phyloP scores from a whole-genome alignment of 2,113 vertebrate species.

The Lepus americanus region DNA sequence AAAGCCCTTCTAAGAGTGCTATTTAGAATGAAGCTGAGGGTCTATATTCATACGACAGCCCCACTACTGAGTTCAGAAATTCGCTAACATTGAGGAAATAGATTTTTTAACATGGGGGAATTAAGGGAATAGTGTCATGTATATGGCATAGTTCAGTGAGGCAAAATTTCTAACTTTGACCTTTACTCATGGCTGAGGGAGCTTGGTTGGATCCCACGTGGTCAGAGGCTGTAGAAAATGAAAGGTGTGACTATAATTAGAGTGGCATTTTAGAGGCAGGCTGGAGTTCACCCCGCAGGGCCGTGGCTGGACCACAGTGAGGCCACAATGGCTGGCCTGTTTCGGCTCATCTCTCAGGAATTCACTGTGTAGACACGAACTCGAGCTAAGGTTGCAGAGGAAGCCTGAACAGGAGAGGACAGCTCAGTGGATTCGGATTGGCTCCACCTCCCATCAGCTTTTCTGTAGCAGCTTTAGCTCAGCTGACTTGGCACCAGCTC shows the following conservation, averaged over 20 bases:
- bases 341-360: background rate
- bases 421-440: background rate
- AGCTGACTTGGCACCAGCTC: background rate
- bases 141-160: too few species aligned
- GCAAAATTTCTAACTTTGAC: too few species aligned
- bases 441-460: background rate
- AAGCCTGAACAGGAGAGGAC: conserved; percentile 6
- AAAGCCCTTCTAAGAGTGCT: too few species aligned
- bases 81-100: too few species aligned
- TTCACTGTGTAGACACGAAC: background rate
- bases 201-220: background rate
- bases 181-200: background rate
- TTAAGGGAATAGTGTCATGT: too few species aligned
- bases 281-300: background rate
- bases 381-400: background rate
- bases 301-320: background rate
- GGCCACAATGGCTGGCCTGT: background rate
- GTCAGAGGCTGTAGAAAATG: background rate
- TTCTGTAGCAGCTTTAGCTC: background rate
- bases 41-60: too few species aligned
- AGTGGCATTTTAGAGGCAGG: background rate
- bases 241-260: background rate
- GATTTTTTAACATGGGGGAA: too few species aligned
- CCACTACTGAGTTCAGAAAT: too few species aligned
- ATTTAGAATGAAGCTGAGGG: too few species aligned